A percentile compares a stretch with the other conserved stretches of the same genome.
phyloP scores from a whole-genome alignment of 2,797 vertebrate species.

The Tokudaia tokunoshimensis region DNA sequence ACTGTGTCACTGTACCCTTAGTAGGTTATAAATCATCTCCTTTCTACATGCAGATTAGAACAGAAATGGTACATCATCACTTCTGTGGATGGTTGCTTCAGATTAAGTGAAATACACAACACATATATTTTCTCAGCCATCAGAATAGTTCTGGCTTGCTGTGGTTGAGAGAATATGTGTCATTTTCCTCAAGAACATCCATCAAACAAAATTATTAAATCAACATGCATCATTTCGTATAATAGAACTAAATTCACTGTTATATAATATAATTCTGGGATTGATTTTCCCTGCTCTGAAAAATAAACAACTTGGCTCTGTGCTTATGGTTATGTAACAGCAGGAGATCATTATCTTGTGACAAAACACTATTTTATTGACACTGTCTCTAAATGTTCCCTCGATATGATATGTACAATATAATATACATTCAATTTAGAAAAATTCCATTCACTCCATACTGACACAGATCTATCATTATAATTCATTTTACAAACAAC shows the following conservation, averaged over 20 bases:
- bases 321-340: slow-evolving; percentile 83
- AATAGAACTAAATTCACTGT: slow-evolving; percentile 82
- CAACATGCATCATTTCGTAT: slow-evolving; percentile 69
- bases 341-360: slow-evolving; percentile 84
- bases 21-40: slow-evolving; percentile 70
- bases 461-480: slow-evolving; percentile 63
- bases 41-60: slow-evolving; percentile 40
- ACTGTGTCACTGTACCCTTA: slow-evolving; percentile 13
- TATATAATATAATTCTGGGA: slow-evolving; percentile 77
- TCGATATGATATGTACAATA: slow-evolving; percentile 75
- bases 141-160: slow-evolving; percentile 50
- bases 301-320: slow-evolving; percentile 82
- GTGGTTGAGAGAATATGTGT: slow-evolving; percentile 32
- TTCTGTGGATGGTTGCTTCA: slow-evolving; percentile 65
- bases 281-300: slow-evolving; percentile 83
- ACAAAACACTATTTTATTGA: slow-evolving; percentile 82
- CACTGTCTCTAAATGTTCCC: slow-evolving; percentile 83
- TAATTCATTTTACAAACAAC: slow-evolving; percentile 61
- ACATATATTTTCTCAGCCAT: slow-evolving; percentile 54
- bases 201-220: slow-evolving; percentile 75
- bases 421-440: slow-evolving; percentile 73
- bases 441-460: slow-evolving; percentile 48
- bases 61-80: slow-evolving; percentile 34
- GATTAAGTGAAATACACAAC: slow-evolving; percentile 52
- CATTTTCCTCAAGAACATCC: slow-evolving; percentile 71